Evolutionary conservation across 2,888 invertebrate genomes (phyloP), one percentile per base, ranked within the genome.

Genomic region (Mesorhabditis sp.): DNA sequence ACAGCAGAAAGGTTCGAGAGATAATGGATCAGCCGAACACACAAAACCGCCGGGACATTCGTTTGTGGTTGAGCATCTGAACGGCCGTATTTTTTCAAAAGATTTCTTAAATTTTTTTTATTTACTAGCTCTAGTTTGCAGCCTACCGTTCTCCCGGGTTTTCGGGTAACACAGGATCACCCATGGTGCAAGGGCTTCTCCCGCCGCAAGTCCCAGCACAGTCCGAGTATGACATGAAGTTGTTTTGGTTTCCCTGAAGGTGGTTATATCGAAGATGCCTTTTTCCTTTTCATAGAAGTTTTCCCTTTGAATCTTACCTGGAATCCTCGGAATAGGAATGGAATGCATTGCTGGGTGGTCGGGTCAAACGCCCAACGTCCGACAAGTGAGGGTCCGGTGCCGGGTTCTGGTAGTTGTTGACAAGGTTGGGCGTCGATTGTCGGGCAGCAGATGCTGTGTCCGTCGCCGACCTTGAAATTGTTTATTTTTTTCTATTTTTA

Each of bases 381-480:
- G 43, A 80, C 45, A 4, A 68, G 67, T 4, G 77, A 62, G 10
- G 68, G 65, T n/a, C 81, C 81, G 6, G 76, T 64, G 1, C 81
- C 81, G 6, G 70, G 69, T 43, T 76, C 72, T 45, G 76, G 68
- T 5, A 76, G 65, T 62, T 80, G 78, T 50, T 68, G 65, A 65
- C 81, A 81, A 1, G 77, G 75, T 42, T 76, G 72, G 1, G 69
- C 72, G 13, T 74, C 80, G 64, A 74, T 69, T 43, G 72, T 68
- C 10, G 80, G 80, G 69, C 80, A 80, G 45, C 80, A 80, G 6
- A 80, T 76, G 65, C 77, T 79, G 15, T 77, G 78, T 5, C 76
- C 78, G 28, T 76, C 70, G 2, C 76, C 76, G 41, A 77, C 72
- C 68, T 74, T 45, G 4, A 4, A 50, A 43, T 15, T n/a, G n/a